These are phyloP conservation scores for Furcula furcula DNA, from an alignment of 2,888 invertebrate species.

Conservation along the genomic window DNA sequence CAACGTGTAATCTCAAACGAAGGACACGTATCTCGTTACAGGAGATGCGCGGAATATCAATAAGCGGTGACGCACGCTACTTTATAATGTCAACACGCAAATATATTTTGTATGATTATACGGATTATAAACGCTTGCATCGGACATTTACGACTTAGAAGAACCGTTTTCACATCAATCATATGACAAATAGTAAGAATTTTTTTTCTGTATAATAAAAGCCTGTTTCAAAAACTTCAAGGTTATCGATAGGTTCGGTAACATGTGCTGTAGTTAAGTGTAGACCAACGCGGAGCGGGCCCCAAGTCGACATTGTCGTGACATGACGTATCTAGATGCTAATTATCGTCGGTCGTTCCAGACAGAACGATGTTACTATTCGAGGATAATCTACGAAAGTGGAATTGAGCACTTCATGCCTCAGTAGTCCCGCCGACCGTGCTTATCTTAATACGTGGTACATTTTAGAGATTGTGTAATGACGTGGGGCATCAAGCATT, in stretches of 20 bases:
- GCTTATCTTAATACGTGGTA: neutral
- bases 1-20: conserved; percentile 1
- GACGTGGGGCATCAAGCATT: neutral
- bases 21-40: conserved; percentile 2
- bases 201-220: no score
- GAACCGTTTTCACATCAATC: neutral
- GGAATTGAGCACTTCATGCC: conserved; percentile 3
- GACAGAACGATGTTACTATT: conserved; percentile 46
- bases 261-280: conserved; percentile 46
- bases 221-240: conserved; percentile 19
- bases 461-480: neutral
- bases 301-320: conserved; percentile 55
- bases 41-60: neutral
- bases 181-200: conserved; percentile 6
- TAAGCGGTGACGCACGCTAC: neutral
- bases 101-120: no score
- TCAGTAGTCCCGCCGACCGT: neutral
- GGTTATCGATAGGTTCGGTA: conserved; percentile 56
- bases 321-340: conserved; percentile 68
- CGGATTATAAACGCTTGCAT: no score
- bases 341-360: conserved; percentile 61
- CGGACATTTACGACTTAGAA: neutral
- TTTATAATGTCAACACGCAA: neutral
- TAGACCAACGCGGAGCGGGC: conserved; percentile 39
- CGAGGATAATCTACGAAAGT: conserved; percentile 19